Evolutionary conservation across 2,797 vertebrate genomes (phyloP), one percentile per base, ranked within the genome.

Genomic region (Apogon talboti): DNA sequence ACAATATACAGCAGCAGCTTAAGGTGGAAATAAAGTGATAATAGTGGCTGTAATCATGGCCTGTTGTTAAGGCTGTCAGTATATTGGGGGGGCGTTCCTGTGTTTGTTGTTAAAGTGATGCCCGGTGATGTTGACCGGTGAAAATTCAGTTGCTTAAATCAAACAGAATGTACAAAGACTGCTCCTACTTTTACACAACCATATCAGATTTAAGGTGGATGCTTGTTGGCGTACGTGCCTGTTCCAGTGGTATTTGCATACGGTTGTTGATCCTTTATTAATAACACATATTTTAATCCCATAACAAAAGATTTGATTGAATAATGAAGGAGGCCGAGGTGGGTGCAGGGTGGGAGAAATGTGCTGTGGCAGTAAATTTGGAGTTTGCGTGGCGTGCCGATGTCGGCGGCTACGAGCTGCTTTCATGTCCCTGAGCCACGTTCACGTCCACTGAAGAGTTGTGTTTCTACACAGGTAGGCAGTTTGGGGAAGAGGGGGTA

Each of bases 401-500:
- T 48, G 62, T 71, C 54, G 15, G 10, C 38, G 77, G 76, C 84
- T 88, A 75, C 74, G 70, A 59, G 66, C 83, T 84, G 78, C 85
- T 86, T 90, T 89, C 66, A 90, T 92, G 85, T 92, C 92, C 89
- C 77, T 74, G 50, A 91, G 91, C 88, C 82, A 91, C 84, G 85
- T 86, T 87, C 87, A 85, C 82, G 84, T 91, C 88, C 82, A 90
- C 88, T 78, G 78, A 91, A 91, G 84, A 90, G 87, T 86, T 84
- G 48, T 90, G 80, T 91, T 92, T 92, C 89, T 87, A 91, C 91
- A 89, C 89, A 93, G 91, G 91, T 93, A 91, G 91, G 91, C 91
- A 92, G 91, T 91, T 91, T 92, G 86, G 84, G 84, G 79, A 84
- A 74, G 76, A 70, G 78, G 51, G 53, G 60, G 69, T 63, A 64